A percentile compares a stretch with the other conserved stretches of the same genome.
Conservation (phyloP, 2,797 vertebrate genomes). For the Crenuchus spilurus region DNA sequence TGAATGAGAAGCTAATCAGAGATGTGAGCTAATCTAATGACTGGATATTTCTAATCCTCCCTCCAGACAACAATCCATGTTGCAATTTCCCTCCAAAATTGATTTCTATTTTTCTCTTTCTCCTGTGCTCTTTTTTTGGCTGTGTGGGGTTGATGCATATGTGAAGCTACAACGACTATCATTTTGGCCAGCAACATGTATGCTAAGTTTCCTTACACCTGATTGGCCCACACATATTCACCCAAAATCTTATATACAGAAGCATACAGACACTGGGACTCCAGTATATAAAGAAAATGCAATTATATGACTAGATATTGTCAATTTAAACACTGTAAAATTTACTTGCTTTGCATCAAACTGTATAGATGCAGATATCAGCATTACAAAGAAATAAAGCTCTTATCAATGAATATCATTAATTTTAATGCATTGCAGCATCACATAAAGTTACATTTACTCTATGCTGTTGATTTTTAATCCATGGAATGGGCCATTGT, state of each 20-base stretch:
- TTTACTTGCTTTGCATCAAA: no score
- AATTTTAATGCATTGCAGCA: no score
- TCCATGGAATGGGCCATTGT: no score
- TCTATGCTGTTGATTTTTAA: no score
- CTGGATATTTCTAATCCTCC: constrained; percentile 60
- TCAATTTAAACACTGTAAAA: no score
- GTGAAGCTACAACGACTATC: constrained; percentile 60
- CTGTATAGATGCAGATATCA: no score
- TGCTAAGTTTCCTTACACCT: constrained; percentile 3
- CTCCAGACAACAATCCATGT: constrained; percentile 58
- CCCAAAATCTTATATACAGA: neutral
- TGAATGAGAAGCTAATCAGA: constrained; percentile 54
- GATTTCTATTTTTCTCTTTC: constrained; percentile 56
- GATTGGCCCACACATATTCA: neutral
- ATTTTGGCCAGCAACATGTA: constrained; percentile 2
- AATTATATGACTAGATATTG: no score
- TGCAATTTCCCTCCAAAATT: constrained; percentile 66
- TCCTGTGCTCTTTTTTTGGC: constrained; percentile 40
- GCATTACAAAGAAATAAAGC: no score
- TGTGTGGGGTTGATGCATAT: constrained; percentile 62
- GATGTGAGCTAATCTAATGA: constrained; percentile 64
- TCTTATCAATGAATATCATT: no score
- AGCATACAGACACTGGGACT: no score
- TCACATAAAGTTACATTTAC: no score
- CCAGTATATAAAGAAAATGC: no score